Evolutionary conservation across 2,888 invertebrate species (phyloP).

Genomic region (Cataglyphis rosenhaueri): DNA sequence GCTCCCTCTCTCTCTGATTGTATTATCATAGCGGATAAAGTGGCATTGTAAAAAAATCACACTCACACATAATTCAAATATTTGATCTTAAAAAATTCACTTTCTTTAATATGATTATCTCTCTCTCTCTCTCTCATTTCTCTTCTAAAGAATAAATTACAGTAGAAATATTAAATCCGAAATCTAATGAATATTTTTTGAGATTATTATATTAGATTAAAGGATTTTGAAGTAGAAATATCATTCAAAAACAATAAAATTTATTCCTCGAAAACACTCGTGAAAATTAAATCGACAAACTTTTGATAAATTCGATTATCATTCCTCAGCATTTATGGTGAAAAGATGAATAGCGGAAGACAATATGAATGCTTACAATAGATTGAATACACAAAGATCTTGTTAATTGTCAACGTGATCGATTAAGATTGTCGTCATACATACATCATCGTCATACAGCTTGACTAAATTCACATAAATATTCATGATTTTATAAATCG

Average conservation of each 20-base stretch:
- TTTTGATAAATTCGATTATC: background rate
- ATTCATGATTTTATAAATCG: background rate
- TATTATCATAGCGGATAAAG: background rate
- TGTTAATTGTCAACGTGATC: background rate
- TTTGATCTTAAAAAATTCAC: slow-evolving; percentile 2
- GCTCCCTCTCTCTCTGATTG: background rate
- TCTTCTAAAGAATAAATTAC: background rate
- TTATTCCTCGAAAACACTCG: too few species aligned
- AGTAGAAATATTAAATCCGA: background rate
- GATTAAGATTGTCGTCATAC: background rate
- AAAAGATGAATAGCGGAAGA: background rate
- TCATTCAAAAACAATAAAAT: background rate
- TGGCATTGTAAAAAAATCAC: background rate
- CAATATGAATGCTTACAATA: background rate
- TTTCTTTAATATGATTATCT: background rate
- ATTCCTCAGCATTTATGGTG: background rate
- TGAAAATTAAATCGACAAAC: background rate
- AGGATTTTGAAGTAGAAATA: background rate
- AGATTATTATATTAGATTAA: background rate
- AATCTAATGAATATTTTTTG: background rate
- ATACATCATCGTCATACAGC: background rate
- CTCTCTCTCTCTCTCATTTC: background rate
- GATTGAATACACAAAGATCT: background rate
- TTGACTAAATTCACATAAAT: background rate
- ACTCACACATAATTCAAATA: background rate